Evolutionary conservation across 2,113 vertebrate species (phyloP), one percentile per base, ranked within the genome.

Genomic region (Oenanthe melanoleuca): DNA sequence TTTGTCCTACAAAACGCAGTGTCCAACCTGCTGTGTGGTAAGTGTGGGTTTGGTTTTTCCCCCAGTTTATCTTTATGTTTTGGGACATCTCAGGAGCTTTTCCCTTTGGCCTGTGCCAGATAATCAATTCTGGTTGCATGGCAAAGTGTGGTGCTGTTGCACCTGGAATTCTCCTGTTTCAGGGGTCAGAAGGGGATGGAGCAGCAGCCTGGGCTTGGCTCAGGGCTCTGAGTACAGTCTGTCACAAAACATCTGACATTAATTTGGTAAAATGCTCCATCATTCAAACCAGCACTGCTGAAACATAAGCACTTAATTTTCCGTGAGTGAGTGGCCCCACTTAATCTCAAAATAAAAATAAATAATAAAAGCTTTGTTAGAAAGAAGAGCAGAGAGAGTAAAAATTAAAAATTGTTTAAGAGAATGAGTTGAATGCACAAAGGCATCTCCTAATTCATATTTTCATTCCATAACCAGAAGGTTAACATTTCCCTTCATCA

Each of bases 1-100:
- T 94, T 84, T 99, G 44, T 99, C 98, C 45, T 99, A 98, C 93
- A 99, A 99, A 97, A 97, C 98, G 24, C 98, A 98, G 40, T 99
- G 99, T 94, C 99, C 99, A 50, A 98, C 98, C 8, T 99, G 99
- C 95, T 99, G 98, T 92, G 97, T 97, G 98, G 99, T 99, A 86
- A 99, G 99, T 99, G 94, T 21, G 71, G 18, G 1, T 40, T 50
- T 34, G 45, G 4, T 22, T 50, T 6, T 25, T 29, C 17, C 11
- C 37, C 28, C 21, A 33, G 18, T 49, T 73, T 22, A 4, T 14
- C 77, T 56, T 66, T 52, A 2, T 34, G 33, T 69, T 71, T 37
- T 80, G 6, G 11, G 1, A 6, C 7, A 6, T 86, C 56, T 71
- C 12, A 9, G 69, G 60, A 52, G 5, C 17, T 65, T 53, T 80